Evolutionary conservation across 2,113 vertebrate genomes (phyloP).

Genomic region (Dasypus novemcinctus): DNA sequence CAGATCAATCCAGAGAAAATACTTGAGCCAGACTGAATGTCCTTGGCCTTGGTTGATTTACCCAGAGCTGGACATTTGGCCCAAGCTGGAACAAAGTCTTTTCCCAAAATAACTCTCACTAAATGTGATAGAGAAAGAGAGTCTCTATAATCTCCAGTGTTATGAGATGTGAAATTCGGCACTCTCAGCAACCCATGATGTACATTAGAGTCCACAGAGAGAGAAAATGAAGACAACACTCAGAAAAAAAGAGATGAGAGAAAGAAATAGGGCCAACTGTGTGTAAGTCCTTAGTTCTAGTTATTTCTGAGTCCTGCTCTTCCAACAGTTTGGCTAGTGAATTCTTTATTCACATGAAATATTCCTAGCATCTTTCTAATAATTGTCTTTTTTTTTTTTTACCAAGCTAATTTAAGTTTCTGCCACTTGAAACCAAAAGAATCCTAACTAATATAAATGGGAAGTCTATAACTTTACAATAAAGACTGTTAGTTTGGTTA

Average conservation of each 20-base stretch:
- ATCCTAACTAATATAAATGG: neutral
- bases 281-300: neutral
- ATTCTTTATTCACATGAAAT: neutral
- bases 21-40: neutral
- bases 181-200: neutral
- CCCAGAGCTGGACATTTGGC: neutral
- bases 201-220: neutral
- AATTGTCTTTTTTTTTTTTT: slow-evolving; percentile 30
- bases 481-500: neutral
- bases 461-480: neutral
- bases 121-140: neutral
- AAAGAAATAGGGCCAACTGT: neutral
- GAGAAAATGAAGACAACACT: neutral
- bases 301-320: slow-evolving; percentile 5
- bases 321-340: neutral
- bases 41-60: neutral
- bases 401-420: slow-evolving; percentile 8
- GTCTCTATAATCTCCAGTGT: neutral
- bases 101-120: neutral
- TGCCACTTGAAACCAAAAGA: neutral
- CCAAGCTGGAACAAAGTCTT: neutral
- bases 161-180: neutral
- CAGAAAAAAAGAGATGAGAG: neutral
- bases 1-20: neutral
- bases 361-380: slow-evolving; percentile 15